Conservation (phyloP, 2,888 invertebrate genomes). For the Eutolmus rufibarbis region DNA sequence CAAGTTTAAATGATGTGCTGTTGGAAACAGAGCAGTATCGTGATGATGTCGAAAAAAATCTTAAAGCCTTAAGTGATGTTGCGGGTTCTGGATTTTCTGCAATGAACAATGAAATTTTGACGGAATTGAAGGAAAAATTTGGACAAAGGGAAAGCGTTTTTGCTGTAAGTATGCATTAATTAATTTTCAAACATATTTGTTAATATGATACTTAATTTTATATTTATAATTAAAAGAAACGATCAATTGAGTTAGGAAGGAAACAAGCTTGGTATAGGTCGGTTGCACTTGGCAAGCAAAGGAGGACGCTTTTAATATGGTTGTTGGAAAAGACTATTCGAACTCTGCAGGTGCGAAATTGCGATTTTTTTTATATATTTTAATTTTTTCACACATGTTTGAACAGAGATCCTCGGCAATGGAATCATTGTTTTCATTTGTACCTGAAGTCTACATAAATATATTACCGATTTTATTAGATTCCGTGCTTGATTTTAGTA, state of each 20-base stretch:
- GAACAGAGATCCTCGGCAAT: conserved; percentile 65
- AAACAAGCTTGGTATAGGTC: conserved; percentile 73
- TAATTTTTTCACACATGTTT: background rate
- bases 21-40: conserved; percentile 59
- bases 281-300: conserved; percentile 67
- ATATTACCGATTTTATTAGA: conserved; percentile 62
- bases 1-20: conserved; percentile 58
- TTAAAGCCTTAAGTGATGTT: conserved; percentile 55
- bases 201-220: background rate
- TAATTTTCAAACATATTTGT: background rate
- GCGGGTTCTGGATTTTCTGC: conserved; percentile 56
- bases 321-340: conserved; percentile 65
- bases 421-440: conserved; percentile 70
- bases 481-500: conserved; percentile 61
- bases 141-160: conserved; percentile 60
- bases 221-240: conserved; percentile 54
- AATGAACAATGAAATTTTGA: conserved; percentile 56
- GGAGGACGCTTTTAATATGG: conserved; percentile 66
- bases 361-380: background rate
- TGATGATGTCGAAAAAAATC: conserved; percentile 57
- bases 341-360: conserved; percentile 57
- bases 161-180: conserved; percentile 53
- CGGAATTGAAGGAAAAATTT: conserved; percentile 57
- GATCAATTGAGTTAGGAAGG: conserved; percentile 68
- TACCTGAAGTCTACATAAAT: conserved; percentile 74